phyloP scores from a whole-genome alignment of 1,140 invertebrate genomes.

The Helicoverpa armigera region DNA sequence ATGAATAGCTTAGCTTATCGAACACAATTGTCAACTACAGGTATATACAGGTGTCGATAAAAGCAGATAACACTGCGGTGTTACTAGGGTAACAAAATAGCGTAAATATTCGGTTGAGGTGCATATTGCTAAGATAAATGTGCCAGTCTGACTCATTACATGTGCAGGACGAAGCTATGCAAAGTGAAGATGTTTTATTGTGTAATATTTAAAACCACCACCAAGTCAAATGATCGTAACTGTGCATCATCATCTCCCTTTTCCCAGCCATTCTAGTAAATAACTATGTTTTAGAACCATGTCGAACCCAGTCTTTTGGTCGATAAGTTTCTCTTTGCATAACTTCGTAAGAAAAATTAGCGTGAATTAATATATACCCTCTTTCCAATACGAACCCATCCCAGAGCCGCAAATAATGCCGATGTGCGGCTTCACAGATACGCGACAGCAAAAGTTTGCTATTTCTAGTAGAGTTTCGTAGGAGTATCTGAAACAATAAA shows the following conservation, averaged over 20 bases:
- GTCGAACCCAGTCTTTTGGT: background rate
- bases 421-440: slow-evolving; percentile 92
- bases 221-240: background rate
- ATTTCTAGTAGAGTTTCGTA: slow-evolving; percentile 94
- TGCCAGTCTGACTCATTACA: slow-evolving; percentile 5
- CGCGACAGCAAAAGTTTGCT: slow-evolving; percentile 91
- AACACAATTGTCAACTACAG: too few species aligned
- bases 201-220: background rate
- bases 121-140: background rate
- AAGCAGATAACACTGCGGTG: too few species aligned
- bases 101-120: too few species aligned
- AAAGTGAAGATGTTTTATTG: slow-evolving; percentile 7
- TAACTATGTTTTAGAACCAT: background rate
- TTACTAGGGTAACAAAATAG: too few species aligned
- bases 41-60: too few species aligned
- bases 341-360: slow-evolving; percentile 5
- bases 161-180: slow-evolving; percentile 10
- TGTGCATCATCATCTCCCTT: background rate
- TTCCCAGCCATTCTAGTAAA: background rate
- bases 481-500: slow-evolving; percentile 89
- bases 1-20: too few species aligned
- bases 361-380: slow-evolving; percentile 77
- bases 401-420: slow-evolving; percentile 99
- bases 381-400: slow-evolving; percentile 90
- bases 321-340: slow-evolving; percentile 23